Conservation (phyloP, 2,113 vertebrate genomes). For the Anthoscopus minutus region DNA sequence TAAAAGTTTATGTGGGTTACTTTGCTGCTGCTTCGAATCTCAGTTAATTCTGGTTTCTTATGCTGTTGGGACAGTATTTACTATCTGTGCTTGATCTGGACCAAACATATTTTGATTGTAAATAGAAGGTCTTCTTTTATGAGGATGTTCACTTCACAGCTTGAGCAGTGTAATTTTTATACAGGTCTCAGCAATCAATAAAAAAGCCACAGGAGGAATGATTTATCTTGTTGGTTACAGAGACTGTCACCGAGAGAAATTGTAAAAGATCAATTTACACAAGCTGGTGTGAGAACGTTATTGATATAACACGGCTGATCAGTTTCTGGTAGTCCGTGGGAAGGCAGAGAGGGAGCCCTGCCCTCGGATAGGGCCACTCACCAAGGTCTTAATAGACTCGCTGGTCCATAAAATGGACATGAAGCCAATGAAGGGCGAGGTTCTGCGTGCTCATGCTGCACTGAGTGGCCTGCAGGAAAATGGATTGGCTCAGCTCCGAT, state of each 20-base stretch:
- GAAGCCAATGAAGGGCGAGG: constrained; percentile 67
- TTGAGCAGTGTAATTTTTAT: constrained; percentile 79
- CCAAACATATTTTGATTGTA: constrained; percentile 74
- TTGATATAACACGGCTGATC: constrained; percentile 84
- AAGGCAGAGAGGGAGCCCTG: constrained; percentile 34
- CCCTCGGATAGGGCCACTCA: constrained; percentile 49
- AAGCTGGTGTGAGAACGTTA: constrained; percentile 83
- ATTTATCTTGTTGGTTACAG: constrained; percentile 90
- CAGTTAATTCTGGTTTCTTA: constrained; percentile 50
- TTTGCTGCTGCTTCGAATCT: constrained; percentile 35
- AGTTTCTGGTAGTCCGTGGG: constrained; percentile 70
- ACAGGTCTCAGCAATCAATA: constrained; percentile 85
- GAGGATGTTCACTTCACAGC: constrained; percentile 77
- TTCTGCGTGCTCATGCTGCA: neutral
- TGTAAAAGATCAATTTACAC: constrained; percentile 96
- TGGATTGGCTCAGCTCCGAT: constrained; percentile 63
- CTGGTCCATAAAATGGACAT: constrained; percentile 66
- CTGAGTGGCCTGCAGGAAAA: constrained; percentile 43
- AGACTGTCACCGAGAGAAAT: constrained; percentile 88
- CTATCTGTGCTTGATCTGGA: constrained; percentile 66
- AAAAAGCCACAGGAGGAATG: constrained; percentile 83
- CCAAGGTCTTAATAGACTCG: constrained; percentile 75
- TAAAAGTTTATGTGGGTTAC: constrained; percentile 21
- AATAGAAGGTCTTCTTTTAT: constrained; percentile 80
- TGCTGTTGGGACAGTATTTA: constrained; percentile 40